Evolutionary conservation across 2,113 vertebrate genomes (phyloP), one percentile per base, ranked within the genome.

Genomic region (Nothocercus julius): DNA sequence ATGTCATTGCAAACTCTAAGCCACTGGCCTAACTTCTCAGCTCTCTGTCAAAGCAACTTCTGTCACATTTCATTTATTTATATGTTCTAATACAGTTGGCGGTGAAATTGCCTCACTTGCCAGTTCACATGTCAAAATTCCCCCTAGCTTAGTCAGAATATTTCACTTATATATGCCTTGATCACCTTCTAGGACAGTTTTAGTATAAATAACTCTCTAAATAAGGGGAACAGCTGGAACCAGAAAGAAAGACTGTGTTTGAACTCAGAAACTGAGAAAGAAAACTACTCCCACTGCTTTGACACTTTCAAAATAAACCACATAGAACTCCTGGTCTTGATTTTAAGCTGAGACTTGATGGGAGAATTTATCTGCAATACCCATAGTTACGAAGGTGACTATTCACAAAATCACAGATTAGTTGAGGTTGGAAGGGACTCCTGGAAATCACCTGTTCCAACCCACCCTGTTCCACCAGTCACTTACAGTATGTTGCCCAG

Each of bases 11-110:
- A 93, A 92, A 56, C 63, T n/a, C n/a, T n/a, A n/a, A 83, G 32
- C 27, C 61, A 89, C 77, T 93, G 82, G 74, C 63, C 61, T 24
- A 58, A 77, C 74, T 95, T 91, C 82, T 92, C 15, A 40, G 70
- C 68, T 78, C 59, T 67, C 45, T 78, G 42, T 93, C 92, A 95
- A 92, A 89, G 86, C 38, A 89, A 93, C 93, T 54, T 91, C 82
- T 81, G 59, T 78, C 75, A 83, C 70, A 38, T 93, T 96, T 86
- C 47, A 78, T 84, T 86, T 91, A 64, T 72, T 28, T 54, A 12
- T 17, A 61, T 84, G 66, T 82, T 92, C 89, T 92, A 69, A 56
- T 66, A 84, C 38, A 90, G 56, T 63, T 93, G 69, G 88, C 59
- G 89, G 49, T 27, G 44, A 85, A 91, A 91, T 40, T 58, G 27